A percentile compares a stretch with the other conserved stretches of the same genome.
phyloP scores from a whole-genome alignment of 2,888 invertebrate species.

The Philonicus albiceps region DNA sequence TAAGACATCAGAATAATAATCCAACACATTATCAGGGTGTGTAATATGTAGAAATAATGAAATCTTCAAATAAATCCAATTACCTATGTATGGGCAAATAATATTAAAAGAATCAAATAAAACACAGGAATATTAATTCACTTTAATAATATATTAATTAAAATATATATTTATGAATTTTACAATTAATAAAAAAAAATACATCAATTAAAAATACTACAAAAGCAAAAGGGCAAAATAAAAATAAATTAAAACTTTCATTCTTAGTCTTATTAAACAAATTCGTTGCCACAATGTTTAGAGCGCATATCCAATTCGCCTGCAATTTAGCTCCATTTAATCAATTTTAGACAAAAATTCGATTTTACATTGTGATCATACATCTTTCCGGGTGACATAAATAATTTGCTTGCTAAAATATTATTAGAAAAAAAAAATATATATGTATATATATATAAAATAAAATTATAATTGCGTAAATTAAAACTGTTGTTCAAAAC shows the following conservation, averaged over 20 bases:
- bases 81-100: background rate
- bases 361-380: background rate
- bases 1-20: too few species aligned
- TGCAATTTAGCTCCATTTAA: background rate
- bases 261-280: constrained; percentile 30
- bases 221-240: constrained; percentile 21
- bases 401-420: background rate
- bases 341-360: background rate
- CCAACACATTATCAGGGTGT: too few species aligned
- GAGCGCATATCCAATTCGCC: background rate
- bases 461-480: constrained; percentile 13
- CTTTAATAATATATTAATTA: constrained; percentile 41
- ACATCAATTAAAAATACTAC: constrained; percentile 29
- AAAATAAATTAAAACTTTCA: constrained; percentile 28
- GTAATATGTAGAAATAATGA: background rate
- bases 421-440: constrained; percentile 13
- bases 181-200: constrained; percentile 25
- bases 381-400: background rate
- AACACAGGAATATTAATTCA: constrained; percentile 35
- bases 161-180: constrained; percentile 41
- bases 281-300: background rate
- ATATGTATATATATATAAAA: constrained; percentile 11
- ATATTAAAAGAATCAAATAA: background rate
- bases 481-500: constrained; percentile 37
- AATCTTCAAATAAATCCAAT: too few species aligned